Evolutionary conservation across 2,797 vertebrate genomes (phyloP).

Genomic region (Falco concolor): DNA sequence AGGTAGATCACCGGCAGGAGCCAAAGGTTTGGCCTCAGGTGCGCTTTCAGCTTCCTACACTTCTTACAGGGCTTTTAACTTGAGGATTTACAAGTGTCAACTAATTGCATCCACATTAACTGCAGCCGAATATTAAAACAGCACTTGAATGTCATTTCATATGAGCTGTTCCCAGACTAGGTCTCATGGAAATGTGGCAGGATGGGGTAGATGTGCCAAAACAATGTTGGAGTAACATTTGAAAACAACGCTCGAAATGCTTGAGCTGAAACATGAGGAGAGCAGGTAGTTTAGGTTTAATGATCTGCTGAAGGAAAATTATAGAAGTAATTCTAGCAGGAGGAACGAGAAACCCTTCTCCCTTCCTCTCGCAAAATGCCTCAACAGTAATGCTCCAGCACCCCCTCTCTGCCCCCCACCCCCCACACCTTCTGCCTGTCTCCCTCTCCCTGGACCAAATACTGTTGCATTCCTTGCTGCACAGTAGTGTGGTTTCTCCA

Average conservation of each 20-base stretch:
- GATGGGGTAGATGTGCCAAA: neutral
- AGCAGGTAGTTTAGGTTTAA: neutral
- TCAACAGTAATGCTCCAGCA: neutral
- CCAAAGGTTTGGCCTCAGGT: neutral
- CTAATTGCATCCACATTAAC: slow-evolving; percentile 12
- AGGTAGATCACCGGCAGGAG: neutral
- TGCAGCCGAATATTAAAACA: slow-evolving; percentile 4
- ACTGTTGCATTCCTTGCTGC: neutral
- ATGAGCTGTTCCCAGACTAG: neutral
- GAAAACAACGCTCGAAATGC: neutral
- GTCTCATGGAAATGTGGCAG: neutral
- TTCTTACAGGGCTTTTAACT: neutral
- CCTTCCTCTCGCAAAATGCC: neutral
- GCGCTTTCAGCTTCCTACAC: neutral
- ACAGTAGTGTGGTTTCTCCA: neutral
- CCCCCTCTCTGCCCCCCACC: neutral
- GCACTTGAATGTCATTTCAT: neutral
- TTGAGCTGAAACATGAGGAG: neutral
- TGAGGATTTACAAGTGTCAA: slow-evolving; percentile 25
- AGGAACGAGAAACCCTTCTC: neutral
- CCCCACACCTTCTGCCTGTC: neutral
- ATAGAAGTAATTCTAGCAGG: neutral
- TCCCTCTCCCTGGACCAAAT: neutral
- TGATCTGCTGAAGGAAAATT: neutral
- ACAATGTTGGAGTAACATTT: neutral